These are phyloP conservation scores for Proteles cristata DNA, from an alignment of 2,113 vertebrate species.

Conservation along the genomic window DNA sequence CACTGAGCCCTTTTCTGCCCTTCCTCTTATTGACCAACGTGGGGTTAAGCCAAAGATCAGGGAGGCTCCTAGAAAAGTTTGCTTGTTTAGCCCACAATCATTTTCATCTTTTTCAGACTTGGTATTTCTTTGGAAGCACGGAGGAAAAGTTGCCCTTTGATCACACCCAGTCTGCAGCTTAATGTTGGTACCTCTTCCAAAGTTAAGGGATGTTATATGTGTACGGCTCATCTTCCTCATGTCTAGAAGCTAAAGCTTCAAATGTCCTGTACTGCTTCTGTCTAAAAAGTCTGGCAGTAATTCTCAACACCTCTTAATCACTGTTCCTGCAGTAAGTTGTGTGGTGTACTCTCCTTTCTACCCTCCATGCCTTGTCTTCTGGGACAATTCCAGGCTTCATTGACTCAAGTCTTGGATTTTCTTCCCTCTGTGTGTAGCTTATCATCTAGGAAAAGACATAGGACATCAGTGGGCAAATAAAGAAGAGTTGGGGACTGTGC, in stretches of 20 bases:
- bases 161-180: background rate
- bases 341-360: background rate
- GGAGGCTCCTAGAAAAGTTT: background rate
- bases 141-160: background rate
- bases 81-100: background rate
- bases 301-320: background rate
- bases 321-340: background rate
- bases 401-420: background rate
- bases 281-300: background rate
- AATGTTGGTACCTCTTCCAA: background rate
- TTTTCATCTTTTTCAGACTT: background rate
- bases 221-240: background rate
- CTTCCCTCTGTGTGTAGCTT: background rate
- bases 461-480: background rate
- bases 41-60: background rate
- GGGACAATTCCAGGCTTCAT: background rate
- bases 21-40: background rate
- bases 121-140: background rate
- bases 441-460: background rate
- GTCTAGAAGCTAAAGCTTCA: background rate
- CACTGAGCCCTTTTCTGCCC: background rate
- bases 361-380: background rate
- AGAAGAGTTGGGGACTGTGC: background rate
- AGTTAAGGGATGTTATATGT: background rate
- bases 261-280: too few relatives aligned